Conservation (phyloP, 2,888 invertebrate species). For the Tipula unca region DNA sequence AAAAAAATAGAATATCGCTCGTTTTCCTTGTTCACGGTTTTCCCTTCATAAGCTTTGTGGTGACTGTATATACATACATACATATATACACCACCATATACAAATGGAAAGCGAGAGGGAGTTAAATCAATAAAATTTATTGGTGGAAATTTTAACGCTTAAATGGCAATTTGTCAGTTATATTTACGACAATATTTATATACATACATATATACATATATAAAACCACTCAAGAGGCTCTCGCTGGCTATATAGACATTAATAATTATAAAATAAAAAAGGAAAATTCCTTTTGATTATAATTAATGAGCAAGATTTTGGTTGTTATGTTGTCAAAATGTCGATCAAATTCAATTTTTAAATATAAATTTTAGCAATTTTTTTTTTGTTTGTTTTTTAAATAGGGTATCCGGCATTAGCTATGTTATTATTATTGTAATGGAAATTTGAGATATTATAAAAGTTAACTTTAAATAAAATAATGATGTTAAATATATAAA, state of each 20-base stretch:
- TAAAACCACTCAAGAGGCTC: neutral
- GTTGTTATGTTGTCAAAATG: neutral
- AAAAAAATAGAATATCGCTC: neutral
- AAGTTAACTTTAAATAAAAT: neutral
- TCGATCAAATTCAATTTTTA: constrained; percentile 3
- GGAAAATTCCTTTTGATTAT: neutral
- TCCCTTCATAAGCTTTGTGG: neutral
- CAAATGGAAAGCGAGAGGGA: too few species aligned
- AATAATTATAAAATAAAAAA: neutral
- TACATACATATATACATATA: neutral
- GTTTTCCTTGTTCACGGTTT: neutral
- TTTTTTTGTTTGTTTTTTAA: neutral
- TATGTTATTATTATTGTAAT: neutral
- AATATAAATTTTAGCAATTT: neutral
- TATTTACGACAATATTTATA: neutral
- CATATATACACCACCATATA: neutral
- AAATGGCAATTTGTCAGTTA: neutral
- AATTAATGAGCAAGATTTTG: neutral
- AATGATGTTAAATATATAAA: too few species aligned
- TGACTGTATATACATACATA: neutral
- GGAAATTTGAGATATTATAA: neutral
- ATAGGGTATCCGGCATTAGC: neutral
- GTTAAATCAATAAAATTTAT: neutral
- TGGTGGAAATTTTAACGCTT: neutral
- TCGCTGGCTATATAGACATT: neutral